Evolutionary conservation across 2,113 vertebrate genomes (phyloP).

Genomic region (Hemicordylus capensis): DNA sequence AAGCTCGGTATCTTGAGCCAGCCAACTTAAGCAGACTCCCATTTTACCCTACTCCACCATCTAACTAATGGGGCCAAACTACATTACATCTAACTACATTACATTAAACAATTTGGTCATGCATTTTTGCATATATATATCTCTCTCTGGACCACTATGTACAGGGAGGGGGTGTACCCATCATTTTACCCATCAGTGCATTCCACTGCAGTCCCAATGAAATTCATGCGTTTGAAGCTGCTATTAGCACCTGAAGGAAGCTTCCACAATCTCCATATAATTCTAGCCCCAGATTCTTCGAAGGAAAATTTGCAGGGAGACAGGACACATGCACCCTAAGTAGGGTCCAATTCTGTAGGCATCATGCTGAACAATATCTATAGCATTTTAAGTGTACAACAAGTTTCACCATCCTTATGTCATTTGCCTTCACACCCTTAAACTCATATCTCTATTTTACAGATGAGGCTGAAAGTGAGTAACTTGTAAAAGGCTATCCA

Average conservation of each 20-base stretch:
- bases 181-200: too few relatives aligned
- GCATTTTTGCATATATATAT: too few relatives aligned
- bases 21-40: constrained; percentile 7
- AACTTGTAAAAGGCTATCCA: too few relatives aligned
- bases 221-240: too few relatives aligned
- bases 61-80: not conserved
- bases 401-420: not conserved
- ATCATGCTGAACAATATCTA: not conserved
- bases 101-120: too few relatives aligned
- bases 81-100: too few relatives aligned
- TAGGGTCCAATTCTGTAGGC: not conserved
- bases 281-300: constrained; percentile 22
- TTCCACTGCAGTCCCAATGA: not conserved
- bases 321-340: not conserved
- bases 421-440: constrained; percentile 6
- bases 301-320: constrained; percentile 33
- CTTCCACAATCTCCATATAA: constrained; percentile 18
- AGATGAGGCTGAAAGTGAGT: not conserved
- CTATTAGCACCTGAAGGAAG: too few relatives aligned
- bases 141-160: too few relatives aligned
- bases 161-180: too few relatives aligned
- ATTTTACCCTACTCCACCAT: constrained; percentile 21
- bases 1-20: constrained; percentile 46
- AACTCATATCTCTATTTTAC: not conserved
- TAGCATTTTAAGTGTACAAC: not conserved